These are phyloP conservation scores for Cheilosia urbana DNA, from an alignment of 2,888 invertebrate genomes.

Conservation along the genomic window DNA sequence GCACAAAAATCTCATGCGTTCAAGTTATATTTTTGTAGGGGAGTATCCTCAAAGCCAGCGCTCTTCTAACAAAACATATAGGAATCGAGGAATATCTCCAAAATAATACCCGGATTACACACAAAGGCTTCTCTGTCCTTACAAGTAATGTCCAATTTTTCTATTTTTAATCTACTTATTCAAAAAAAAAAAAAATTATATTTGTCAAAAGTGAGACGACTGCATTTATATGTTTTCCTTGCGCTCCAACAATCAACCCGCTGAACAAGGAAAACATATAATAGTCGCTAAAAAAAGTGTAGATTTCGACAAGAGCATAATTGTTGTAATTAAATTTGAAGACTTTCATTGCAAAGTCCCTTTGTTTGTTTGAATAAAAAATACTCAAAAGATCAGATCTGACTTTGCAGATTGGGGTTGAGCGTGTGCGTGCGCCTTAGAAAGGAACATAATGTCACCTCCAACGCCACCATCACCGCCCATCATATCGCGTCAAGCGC, in stretches of 20 bases:
- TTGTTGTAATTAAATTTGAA: conserved; percentile 62
- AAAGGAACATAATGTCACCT: conserved; percentile 71
- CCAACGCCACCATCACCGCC: conserved; percentile 75
- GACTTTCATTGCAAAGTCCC: conserved; percentile 56
- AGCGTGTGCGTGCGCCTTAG: conserved; percentile 64
- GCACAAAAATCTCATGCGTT: conserved; percentile 81
- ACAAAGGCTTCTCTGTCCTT: conserved; percentile 63
- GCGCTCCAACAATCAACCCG: conserved; percentile 38
- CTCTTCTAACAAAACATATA: conserved; percentile 65
- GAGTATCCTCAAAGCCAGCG: conserved; percentile 76
- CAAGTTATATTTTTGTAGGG: conserved; percentile 83
- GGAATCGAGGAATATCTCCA: conserved; percentile 66
- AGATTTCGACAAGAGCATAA: conserved; percentile 77
- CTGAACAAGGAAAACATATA: conserved; percentile 72
- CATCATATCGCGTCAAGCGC: conserved; percentile 72
- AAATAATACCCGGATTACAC: conserved; percentile 61
- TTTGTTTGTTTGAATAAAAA: conserved; percentile 58
- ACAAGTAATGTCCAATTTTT: conserved; percentile 81
- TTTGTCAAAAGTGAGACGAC: conserved; percentile 58
- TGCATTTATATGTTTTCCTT: conserved; percentile 65
- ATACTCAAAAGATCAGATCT: conserved; percentile 82
- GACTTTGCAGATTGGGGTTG: conserved; percentile 80
- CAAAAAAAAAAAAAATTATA: conserved; percentile 75
- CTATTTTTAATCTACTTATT: conserved; percentile 78
- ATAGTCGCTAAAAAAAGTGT: conserved; percentile 69